Evolutionary conservation across 1,140 invertebrate genomes (phyloP).

Genomic region (Eumeta japonica): DNA sequence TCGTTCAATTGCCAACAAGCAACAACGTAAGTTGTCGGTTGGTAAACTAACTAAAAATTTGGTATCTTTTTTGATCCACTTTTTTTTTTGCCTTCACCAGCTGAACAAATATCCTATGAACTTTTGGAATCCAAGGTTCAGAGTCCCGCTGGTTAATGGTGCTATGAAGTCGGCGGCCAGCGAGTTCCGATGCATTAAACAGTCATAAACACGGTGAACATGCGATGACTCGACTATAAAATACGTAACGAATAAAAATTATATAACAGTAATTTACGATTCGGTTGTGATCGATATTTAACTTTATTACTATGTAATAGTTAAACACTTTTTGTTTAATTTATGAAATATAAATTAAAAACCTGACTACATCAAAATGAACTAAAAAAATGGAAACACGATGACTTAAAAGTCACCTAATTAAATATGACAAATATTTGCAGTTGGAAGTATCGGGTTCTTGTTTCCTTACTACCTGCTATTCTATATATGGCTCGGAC

Average conservation of each 20-base stretch:
- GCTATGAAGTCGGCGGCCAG: constrained; percentile 14
- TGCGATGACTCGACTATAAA: not conserved
- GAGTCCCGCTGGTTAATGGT: constrained; percentile 24
- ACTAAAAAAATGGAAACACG: not conserved
- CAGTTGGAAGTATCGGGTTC: too few species aligned
- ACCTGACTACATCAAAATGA: not conserved
- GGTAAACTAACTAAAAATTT: too few species aligned
- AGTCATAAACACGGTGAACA: constrained; percentile 19
- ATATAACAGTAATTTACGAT: not conserved
- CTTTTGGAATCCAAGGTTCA: too few species aligned
- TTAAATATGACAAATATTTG: not conserved
- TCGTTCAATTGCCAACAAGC: too few species aligned
- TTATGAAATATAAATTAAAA: not conserved
- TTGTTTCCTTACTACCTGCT: too few species aligned
- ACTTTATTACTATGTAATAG: not conserved
- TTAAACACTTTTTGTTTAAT: not conserved
- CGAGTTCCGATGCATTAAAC: constrained; percentile 26
- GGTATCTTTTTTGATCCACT: too few species aligned
- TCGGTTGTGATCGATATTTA: not conserved
- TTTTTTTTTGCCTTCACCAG: too few species aligned
- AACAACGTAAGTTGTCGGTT: too few species aligned
- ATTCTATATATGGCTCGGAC: too few species aligned
- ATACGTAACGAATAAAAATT: not conserved
- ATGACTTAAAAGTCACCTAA: not conserved
- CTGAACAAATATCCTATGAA: too few species aligned